Conservation (phyloP, 53 echinoderm and acorn worm genomes). For the Hippasteria phrygiana region DNA sequence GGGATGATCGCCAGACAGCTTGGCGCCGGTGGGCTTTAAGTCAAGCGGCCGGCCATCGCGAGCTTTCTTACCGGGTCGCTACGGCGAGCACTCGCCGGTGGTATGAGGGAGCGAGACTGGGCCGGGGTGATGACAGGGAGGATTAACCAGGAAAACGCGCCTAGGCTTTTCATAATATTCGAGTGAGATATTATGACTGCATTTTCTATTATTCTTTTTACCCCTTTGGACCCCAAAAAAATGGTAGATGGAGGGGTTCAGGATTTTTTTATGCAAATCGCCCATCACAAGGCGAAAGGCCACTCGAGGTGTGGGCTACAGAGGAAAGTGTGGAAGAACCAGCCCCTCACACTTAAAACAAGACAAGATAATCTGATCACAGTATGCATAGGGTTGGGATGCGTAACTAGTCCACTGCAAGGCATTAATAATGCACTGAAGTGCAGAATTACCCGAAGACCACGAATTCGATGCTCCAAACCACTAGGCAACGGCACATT, state of each 20-base stretch:
- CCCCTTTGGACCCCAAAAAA: neutral
- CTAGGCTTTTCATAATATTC: too few relatives aligned
- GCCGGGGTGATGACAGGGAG: slow-evolving; percentile 37
- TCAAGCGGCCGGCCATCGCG: slow-evolving; percentile 52
- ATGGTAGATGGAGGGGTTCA: neutral
- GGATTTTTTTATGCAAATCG: neutral
- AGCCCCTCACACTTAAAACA: too few relatives aligned
- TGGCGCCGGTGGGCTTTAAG: slow-evolving; percentile 55
- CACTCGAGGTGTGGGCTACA: too few relatives aligned
- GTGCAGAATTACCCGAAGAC: too few relatives aligned
- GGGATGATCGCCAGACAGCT: slow-evolving; percentile 22
- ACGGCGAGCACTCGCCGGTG: slow-evolving; percentile 4
- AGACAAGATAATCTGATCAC: too few relatives aligned
- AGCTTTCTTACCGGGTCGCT: slow-evolving; percentile 29
- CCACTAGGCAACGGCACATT: too few relatives aligned
- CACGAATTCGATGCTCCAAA: too few relatives aligned
- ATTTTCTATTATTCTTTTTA: slow-evolving; percentile 19
- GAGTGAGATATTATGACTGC: slow-evolving; percentile 28
- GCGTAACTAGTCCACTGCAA: too few relatives aligned
- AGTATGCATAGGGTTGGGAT: too few relatives aligned
- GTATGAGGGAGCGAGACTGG: slow-evolving; percentile 21
- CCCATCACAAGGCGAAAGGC: neutral
- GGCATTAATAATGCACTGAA: too few relatives aligned
- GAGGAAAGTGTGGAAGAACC: too few relatives aligned
- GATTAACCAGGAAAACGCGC: slow-evolving; percentile 44